Evolutionary conservation across 2,113 vertebrate genomes (phyloP).

Genomic region (Oreochromis niloticus): DNA sequence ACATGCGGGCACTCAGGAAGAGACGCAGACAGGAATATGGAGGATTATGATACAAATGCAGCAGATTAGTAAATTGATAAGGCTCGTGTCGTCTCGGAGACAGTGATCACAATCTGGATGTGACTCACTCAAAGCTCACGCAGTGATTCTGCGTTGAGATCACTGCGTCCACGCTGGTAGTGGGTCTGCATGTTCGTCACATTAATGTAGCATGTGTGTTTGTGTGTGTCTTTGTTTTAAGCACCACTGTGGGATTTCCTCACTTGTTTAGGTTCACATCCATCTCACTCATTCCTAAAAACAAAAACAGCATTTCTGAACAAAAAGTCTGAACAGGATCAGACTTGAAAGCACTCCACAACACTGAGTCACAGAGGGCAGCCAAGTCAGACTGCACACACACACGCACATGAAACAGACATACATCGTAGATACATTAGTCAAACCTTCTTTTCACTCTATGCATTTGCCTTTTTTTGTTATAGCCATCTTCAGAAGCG

Average conservation of each 20-base stretch:
- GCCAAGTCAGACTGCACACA: neutral
- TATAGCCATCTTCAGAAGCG: no score
- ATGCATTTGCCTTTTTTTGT: neutral
- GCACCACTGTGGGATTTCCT: neutral
- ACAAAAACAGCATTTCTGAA: neutral
- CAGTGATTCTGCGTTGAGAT: neutral
- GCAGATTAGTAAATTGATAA: neutral
- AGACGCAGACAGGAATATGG: neutral
- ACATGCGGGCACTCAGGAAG: neutral
- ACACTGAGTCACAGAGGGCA: slow-evolving; percentile 8
- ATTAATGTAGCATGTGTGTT: neutral
- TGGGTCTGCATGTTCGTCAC: neutral
- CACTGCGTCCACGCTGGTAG: neutral
- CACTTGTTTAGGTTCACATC: neutral
- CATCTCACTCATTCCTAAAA: neutral
- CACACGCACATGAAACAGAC: neutral
- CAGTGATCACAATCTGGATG: neutral
- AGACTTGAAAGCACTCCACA: neutral
- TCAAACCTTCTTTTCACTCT: neutral
- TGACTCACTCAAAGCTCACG: slow-evolving; percentile 36
- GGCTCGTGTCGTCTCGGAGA: neutral
- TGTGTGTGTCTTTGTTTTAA: neutral
- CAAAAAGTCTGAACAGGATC: neutral
- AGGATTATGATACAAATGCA: neutral
- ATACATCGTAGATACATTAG: neutral